Evolutionary conservation across 2,797 vertebrate species (phyloP), one percentile per base, ranked within the genome.

Genomic region (Tauraco hartlaubi): DNA sequence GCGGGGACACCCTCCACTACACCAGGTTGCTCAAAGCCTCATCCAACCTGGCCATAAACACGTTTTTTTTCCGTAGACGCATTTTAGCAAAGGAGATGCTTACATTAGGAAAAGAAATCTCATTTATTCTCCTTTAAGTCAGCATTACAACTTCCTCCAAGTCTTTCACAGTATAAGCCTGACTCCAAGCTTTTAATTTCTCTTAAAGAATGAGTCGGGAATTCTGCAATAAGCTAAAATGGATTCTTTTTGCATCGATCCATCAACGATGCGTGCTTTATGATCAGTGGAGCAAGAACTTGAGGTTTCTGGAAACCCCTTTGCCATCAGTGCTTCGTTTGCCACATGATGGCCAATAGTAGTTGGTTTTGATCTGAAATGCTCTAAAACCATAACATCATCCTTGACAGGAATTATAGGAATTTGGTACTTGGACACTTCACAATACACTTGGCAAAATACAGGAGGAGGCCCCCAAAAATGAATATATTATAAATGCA

Each of bases 401-500:
- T 5, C 48, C 76, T 66, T 19, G 9, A 66, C 29, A 59, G 22
- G 35, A 81, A 54, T 48, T 23, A 26, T 1, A 54, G 17, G 18
- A 55, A 87, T 46, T 64, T 14, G 26, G 19, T 15, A 52, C 20
- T 66, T 5, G 6, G 37, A n/a, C 8, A 7, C 22, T 44, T 51
- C 15, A 26, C 21, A 51, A 64, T 0, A 21, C 6, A 9, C 7
- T 64, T 41, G 4, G 37, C 51, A 86, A 69, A 63, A 72, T 7
- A 41, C 19, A 80, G 39, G 20, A 71, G 7, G 9, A 56, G 9
- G 4, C 29, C 19, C 33, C 41, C 55, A 73, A 90, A 39, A n/a
- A 9, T 0, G 0, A 15, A 64, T 0, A 1, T 2, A 7, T 25
- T 22, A 13, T 9, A 29, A 89, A 37, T 59, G 28, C 22, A 3